Percentiles rank a stretch among this genome's conserved stretches.
Conservation (phyloP, 2,888 invertebrate genomes). For the Sinotaia quadrata region DNA sequence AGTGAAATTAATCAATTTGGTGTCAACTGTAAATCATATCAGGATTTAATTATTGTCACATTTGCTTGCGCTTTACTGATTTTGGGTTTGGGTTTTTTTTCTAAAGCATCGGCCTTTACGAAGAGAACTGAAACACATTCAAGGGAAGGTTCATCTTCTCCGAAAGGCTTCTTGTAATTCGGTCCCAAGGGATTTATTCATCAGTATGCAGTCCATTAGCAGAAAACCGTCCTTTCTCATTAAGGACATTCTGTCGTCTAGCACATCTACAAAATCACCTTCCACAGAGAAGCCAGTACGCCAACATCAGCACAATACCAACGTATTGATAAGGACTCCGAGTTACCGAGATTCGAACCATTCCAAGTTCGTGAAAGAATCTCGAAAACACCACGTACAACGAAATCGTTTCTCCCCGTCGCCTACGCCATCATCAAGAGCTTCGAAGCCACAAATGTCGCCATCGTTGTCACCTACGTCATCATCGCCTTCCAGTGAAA, state of each 20-base stretch:
- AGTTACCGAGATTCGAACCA: neutral
- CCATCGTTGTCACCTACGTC: neutral
- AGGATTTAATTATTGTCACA: no score
- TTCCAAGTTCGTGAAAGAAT: neutral
- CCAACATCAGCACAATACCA: neutral
- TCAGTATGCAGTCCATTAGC: no score
- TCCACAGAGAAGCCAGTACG: neutral
- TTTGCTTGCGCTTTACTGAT: no score
- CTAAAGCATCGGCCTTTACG: no score
- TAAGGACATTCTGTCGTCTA: conserved; percentile 47
- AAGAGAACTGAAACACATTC: no score
- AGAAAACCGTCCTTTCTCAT: conserved; percentile 53
- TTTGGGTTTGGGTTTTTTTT: no score
- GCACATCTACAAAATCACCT: neutral
- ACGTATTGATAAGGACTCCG: neutral
- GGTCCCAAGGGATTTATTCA: no score
- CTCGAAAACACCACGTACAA: neutral
- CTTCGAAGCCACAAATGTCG: neutral
- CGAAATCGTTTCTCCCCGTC: neutral
- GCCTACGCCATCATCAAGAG: neutral
- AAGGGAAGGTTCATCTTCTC: no score
- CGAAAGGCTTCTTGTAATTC: no score
- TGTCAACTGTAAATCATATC: no score
- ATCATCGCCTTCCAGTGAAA: neutral
- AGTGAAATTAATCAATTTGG: no score